Percentiles rank a stretch among this genome's conserved stretches.
These are phyloP conservation scores for Caenorhabditis remanei DNA, from an alignment of 1,140 invertebrate species.

Conservation along the genomic window DNA sequence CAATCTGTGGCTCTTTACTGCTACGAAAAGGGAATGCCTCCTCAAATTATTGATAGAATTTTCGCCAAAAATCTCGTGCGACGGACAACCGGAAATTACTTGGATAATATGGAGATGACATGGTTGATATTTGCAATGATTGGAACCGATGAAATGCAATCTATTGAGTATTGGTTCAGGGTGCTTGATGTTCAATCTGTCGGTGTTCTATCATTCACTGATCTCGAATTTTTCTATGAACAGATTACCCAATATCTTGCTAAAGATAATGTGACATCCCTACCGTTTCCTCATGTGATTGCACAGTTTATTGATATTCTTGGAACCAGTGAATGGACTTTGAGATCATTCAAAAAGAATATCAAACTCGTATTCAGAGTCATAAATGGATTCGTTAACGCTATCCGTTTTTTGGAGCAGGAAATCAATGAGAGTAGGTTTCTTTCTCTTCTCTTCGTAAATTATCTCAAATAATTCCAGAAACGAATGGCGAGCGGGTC, in stretches of 20 bases:
- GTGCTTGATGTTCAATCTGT: constrained; percentile 19
- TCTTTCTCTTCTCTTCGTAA: neutral
- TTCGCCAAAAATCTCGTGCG: constrained; percentile 33
- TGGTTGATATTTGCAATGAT: constrained; percentile 39
- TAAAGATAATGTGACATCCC: neutral
- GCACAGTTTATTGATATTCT: constrained; percentile 24
- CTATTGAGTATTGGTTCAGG: constrained; percentile 34
- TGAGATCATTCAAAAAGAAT: neutral
- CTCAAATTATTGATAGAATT: neutral
- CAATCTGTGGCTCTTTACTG: constrained; percentile 11
- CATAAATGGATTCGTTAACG: constrained; percentile 16
- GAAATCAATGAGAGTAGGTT: constrained; percentile 19
- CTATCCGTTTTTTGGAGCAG: constrained; percentile 11
- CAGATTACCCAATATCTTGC: constrained; percentile 5
- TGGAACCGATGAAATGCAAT: constrained; percentile 39
- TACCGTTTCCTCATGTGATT: neutral
- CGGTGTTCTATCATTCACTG: neutral
- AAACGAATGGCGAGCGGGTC: constrained; percentile 20
- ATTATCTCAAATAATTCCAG: neutral
- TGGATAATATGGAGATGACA: neutral
- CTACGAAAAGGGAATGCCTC: constrained; percentile 20
- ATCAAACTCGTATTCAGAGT: neutral
- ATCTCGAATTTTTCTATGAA: neutral
- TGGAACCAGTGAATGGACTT: neutral
- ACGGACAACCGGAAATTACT: constrained; percentile 1